Evolutionary conservation across 2,797 vertebrate species (phyloP), one percentile per base, ranked within the genome.

Genomic region (Amazona finschi): DNA sequence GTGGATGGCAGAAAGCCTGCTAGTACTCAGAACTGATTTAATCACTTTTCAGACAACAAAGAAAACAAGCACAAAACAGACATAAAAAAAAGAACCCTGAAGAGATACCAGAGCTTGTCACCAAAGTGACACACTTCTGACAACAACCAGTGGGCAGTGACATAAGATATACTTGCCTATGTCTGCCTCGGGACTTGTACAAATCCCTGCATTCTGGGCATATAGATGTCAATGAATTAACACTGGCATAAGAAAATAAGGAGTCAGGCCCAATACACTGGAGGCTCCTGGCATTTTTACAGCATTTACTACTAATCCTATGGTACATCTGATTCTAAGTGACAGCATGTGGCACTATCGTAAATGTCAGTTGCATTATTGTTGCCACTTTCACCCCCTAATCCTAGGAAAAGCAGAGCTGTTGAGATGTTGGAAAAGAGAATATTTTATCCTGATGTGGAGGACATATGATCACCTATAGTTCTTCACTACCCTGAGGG

Each of bases 111-210:
- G 55, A 80, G 71, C 91, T 97, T 96, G 85, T 95, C 93, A 96
- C 67, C 83, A 92, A 97, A 97, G 94, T 94, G 94, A 91, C 81
- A 95, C 87, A 81, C 78, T 95, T 96, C 95, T 91, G 85, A 97
- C 90, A 96, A 96, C 87, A 97, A 92, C 82, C 94, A 96, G 91
- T 95, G 87, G 64, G 72, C 92, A 96, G 81, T 91, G 92, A 96
- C 27, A 94, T 79, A 94, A 95, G 92, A 46, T 96, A 55, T 91
- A 91, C 73, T 89, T 97, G 89, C 92, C 88, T 94, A 78, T 86
- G 85, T 90, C 80, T 96, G 58, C 58, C 58, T 57, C 67, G 38
- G 82, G 70, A 84, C 52, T 80, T 70, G 61, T 76, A 70, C 38
- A 89, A 75, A 73, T 60, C 62, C 20, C 55, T 76, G 44, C 17